phyloP scores from a whole-genome alignment of 2,888 invertebrate genomes.

The Bimastos eiseni region DNA sequence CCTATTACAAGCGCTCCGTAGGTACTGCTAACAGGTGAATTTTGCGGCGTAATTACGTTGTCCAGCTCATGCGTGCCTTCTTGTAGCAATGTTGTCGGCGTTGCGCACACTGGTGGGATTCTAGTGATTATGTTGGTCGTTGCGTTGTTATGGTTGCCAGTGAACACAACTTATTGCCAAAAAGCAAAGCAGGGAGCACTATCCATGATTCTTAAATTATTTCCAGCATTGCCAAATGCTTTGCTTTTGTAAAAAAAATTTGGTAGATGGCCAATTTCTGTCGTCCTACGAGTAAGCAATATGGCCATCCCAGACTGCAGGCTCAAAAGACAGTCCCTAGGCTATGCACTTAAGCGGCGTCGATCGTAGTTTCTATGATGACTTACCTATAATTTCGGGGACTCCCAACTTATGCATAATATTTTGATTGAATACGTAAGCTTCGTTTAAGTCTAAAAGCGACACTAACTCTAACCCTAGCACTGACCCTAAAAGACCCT shows the following conservation, averaged over 20 bases:
- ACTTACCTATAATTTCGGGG: too few relatives aligned
- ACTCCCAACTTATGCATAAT: too few relatives aligned
- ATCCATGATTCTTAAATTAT: neutral
- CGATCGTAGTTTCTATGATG: too few relatives aligned
- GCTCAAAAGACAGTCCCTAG: too few relatives aligned
- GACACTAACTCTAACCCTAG: too few relatives aligned
- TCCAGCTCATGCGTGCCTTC: neutral
- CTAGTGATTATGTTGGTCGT: neutral
- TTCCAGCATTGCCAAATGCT: neutral
- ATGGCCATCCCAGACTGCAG: too few relatives aligned
- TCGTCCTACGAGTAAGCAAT: neutral
- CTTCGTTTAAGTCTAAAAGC: too few relatives aligned
- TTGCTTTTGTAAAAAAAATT: neutral
- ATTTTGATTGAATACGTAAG: too few relatives aligned
- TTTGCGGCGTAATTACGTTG: constrained; percentile 13
- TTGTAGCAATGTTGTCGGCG: constrained; percentile 13
- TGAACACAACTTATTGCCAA: neutral
- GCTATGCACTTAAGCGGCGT: too few relatives aligned
- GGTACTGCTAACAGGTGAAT: neutral
- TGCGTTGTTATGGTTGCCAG: constrained; percentile 13
- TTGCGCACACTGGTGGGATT: neutral
- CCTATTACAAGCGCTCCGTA: neutral
- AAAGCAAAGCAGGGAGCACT: neutral
- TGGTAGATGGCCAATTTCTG: neutral
- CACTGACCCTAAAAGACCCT: too few relatives aligned